These are phyloP conservation scores for Bombylius discolor DNA, from an alignment of 2,888 invertebrate species.

Conservation along the genomic window DNA sequence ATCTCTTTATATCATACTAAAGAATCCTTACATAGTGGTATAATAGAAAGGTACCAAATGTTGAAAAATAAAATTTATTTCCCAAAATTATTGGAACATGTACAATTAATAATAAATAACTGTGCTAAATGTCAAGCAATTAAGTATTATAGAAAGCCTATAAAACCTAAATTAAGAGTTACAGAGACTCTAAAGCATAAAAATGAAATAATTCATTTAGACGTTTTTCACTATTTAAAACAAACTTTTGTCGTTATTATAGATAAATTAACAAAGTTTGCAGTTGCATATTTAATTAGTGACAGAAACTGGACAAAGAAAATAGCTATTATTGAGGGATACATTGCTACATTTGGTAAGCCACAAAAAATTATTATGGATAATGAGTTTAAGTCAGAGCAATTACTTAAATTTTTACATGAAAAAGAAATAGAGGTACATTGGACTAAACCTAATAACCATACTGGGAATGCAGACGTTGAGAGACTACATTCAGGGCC, in stretches of 20 bases:
- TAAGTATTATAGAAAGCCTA: too few relatives aligned
- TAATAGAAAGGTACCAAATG: slow-evolving; percentile 9
- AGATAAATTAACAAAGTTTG: too few relatives aligned
- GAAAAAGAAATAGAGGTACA: background rate
- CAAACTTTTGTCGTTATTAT: too few relatives aligned
- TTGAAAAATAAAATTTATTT: slow-evolving; percentile 12
- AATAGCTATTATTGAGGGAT: slow-evolving; percentile 2
- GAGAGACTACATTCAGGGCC: slow-evolving; percentile 6
- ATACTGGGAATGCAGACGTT: background rate
- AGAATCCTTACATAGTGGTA: slow-evolving; percentile 13
- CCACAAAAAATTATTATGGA: slow-evolving; percentile 1
- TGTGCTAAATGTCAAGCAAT: too few relatives aligned
- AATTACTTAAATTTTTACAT: background rate
- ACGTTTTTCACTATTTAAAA: too few relatives aligned
- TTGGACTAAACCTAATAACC: slow-evolving; percentile 3
- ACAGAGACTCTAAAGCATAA: too few relatives aligned
- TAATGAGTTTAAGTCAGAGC: slow-evolving; percentile 2
- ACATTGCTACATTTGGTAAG: background rate
- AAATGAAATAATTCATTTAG: too few relatives aligned
- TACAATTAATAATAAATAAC: slow-evolving; percentile 12
- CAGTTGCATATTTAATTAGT: too few relatives aligned
- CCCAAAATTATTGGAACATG: slow-evolving; percentile 9
- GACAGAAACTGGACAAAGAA: too few relatives aligned
- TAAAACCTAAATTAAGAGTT: too few relatives aligned
- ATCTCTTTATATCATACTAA: slow-evolving; percentile 12